Evolutionary conservation across 2,888 invertebrate species (phyloP).

Genomic region (Papilio elwesi): DNA sequence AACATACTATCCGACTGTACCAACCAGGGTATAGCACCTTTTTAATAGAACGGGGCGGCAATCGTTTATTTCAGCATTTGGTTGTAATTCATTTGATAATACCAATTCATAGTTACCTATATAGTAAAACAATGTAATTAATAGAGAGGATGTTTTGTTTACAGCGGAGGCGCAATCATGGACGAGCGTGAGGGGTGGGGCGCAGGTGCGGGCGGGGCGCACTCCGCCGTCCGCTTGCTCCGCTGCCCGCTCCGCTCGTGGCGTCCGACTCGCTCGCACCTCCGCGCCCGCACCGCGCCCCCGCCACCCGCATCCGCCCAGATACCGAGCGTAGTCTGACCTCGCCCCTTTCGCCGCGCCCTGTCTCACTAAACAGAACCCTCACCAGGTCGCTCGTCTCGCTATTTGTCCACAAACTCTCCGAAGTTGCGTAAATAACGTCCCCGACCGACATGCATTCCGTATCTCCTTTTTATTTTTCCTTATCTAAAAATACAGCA

Average conservation of each 20-base stretch:
- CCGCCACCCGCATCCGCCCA: conserved; percentile 35
- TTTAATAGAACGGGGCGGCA: too few relatives aligned
- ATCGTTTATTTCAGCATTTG: not conserved
- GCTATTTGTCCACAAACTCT: not conserved
- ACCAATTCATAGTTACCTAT: too few relatives aligned
- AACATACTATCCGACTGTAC: too few relatives aligned
- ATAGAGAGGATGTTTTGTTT: conserved; percentile 40
- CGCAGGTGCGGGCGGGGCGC: conserved; percentile 42
- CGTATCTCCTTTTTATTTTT: not conserved
- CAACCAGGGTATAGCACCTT: too few relatives aligned
- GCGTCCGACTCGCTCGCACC: too few relatives aligned
- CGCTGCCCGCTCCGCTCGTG: conserved; percentile 29
- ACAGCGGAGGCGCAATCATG: conserved; percentile 62
- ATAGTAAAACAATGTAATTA: not conserved
- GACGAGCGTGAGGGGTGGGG: conserved; percentile 52
- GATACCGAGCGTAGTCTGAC: conserved; percentile 22
- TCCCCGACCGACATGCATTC: not conserved
- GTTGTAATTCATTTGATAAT: not conserved
- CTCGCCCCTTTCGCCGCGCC: conserved; percentile 30
- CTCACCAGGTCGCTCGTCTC: not conserved
- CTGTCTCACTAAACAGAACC: not conserved
- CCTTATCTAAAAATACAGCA: not conserved
- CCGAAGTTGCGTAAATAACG: not conserved
- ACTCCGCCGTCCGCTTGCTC: conserved; percentile 37
- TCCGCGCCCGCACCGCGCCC: conserved; percentile 38